Evolutionary conservation across 2,797 vertebrate genomes (phyloP), one percentile per base, ranked within the genome.

Genomic region (Gymnoscopelus microlampas): DNA sequence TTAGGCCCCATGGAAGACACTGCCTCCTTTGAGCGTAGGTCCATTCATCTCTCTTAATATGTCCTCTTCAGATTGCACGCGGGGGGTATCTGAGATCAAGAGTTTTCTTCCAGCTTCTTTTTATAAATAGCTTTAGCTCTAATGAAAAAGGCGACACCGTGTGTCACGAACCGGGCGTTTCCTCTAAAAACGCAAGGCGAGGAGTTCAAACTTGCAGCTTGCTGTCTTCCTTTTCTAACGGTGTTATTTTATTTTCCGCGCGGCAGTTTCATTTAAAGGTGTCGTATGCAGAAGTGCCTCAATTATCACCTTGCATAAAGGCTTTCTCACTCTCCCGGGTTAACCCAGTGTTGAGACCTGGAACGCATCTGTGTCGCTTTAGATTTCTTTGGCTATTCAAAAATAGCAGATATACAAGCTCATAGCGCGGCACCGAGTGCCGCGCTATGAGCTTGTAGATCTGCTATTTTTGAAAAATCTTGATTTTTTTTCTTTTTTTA

Each of bases 11-110:
- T 55, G 65, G 48, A 1, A 80, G 56, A 76, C 13, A 26, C 60
- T 70, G 67, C 80, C 79, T 83, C 66, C 70, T 85, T 78, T 84
- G 66, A 84, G 72, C 70, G 51, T 77, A 66, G 49, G 19, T 81
- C 74, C 35, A 0, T 87, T 74, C 49, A 23, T 57, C 63, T 68
- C 70, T 78, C 64, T 14, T 63, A 68, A 85, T 87, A 72, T 78
- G 77, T 68, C 66, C 76, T 76, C 63, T 84, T 89, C 82, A 82
- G 85, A 87, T 44, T 79, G 56, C 73, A 74, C 71, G 66, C 68
- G 68, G 79, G 51, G 51, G 79, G 51, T 71, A 74, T 79, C 63
- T 65, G 68, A 82, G 60, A 59, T 51, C 53, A 50, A 62, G 7
- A 49, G 32, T 44, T 44, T 8, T 44, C 1, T 67, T 60, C 71